phyloP scores from a whole-genome alignment of 2,113 vertebrate genomes.

The Atractosteus spatula region DNA sequence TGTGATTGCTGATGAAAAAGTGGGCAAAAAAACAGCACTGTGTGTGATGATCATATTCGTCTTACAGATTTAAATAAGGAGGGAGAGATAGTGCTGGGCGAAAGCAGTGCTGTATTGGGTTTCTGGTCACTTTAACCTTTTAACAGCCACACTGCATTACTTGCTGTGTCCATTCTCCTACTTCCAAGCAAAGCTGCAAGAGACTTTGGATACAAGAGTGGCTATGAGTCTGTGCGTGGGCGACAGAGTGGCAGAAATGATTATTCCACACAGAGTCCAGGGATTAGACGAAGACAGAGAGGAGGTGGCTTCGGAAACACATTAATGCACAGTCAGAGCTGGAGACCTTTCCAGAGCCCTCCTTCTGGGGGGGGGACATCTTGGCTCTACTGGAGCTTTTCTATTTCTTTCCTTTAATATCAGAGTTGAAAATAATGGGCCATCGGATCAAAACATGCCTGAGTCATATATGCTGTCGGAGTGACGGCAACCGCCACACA shows the following conservation, averaged over 20 bases:
- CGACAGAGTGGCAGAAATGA: neutral
- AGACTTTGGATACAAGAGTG: neutral
- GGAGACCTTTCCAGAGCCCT: neutral
- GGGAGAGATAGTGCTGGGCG: conserved; percentile 9
- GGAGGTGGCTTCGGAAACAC: conserved; percentile 17
- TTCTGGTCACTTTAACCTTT: conserved; percentile 28
- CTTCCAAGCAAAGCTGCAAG: neutral
- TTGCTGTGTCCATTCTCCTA: neutral
- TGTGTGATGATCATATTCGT: conserved; percentile 30
- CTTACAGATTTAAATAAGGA: conserved; percentile 27
- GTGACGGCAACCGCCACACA: too few species aligned
- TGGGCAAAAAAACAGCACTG: conserved; percentile 3
- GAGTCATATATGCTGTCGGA: too few species aligned
- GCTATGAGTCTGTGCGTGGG: neutral
- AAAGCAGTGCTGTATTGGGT: conserved; percentile 39
- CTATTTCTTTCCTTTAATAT: neutral
- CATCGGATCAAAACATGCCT: too few species aligned
- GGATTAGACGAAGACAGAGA: conserved; percentile 12
- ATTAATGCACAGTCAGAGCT: conserved; percentile 4
- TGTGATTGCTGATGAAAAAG: neutral
- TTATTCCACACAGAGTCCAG: neutral
- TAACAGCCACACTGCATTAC: conserved; percentile 6
- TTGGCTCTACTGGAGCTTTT: neutral
- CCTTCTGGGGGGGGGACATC: neutral
- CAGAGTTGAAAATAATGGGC: too few species aligned